Base-by-base conservation (phyloP, 2,888 invertebrate genomes). In the Eubasilissa splendida region DNA sequence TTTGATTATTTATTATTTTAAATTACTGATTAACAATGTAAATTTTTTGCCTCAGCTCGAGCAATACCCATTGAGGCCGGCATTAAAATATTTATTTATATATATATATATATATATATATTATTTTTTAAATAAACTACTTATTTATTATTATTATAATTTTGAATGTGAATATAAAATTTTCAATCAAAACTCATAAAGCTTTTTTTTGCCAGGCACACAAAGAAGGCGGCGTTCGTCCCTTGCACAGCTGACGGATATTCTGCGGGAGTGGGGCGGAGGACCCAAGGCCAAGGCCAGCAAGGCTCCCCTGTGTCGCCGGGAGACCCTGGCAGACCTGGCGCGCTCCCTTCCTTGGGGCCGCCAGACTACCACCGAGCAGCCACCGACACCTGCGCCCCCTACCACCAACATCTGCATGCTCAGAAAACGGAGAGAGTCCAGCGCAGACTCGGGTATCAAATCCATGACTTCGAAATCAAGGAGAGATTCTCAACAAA, bases 301-400 rank as follows among this genome's bases (percentile, higher is more conserved):
- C 83, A 89, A 92, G 74, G 93, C 94, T 5, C 94, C 94, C n/a
- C 89, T 96, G 33, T 95, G 95, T 85, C 92, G 97, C 2, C 92
- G 97, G 71, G 97, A 97, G 88, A 97, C 97, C 1, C 90, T 97
- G 77, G 97, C 96, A 59, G 97, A 97, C 87, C 91, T 97, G 79
- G 96, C 96, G 2, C 93, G 96, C 85, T 96, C 95, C 59, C 88
- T 96, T 77, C 96, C 96, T 0, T 96, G 96, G 96, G 93, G 94
- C 14, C 92, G 95, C 50, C 82, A 82, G 79, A 92, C 93, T 63
- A 90, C 92, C 65, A 90, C 91, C 33, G 92, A 93, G 81, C 87
- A 89, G 5, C 79, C 81, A n/a, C 84, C 84, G 4, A 77, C 83
- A 3, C 87, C 88, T 2, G 90, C 90, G 0, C 71, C 54, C 56